Conservation (phyloP, 2,888 invertebrate species). For the Lacanobia wlatinum region DNA sequence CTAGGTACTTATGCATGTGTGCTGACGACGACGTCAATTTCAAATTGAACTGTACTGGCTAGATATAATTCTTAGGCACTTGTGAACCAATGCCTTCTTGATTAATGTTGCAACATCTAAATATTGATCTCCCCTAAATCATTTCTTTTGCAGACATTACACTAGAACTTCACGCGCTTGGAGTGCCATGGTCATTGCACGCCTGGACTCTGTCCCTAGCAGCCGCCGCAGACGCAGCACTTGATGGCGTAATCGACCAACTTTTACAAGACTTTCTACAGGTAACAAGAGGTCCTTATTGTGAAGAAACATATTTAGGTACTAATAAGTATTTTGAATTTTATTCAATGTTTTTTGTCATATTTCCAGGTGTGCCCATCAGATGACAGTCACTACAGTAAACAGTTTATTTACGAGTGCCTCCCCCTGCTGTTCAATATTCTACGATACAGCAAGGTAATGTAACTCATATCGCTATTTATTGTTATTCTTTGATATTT, state of each 20-base stretch:
- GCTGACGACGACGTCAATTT: too few species aligned
- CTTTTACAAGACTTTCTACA: conserved; percentile 97
- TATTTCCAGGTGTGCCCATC: conserved; percentile 94
- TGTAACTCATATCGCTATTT: conserved; percentile 14
- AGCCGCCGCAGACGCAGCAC: conserved; percentile 95
- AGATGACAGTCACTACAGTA: conserved; percentile 93
- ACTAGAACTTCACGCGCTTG: conserved; percentile 95
- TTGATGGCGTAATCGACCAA: conserved; percentile 96
- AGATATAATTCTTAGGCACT: not conserved
- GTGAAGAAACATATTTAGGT: too few species aligned
- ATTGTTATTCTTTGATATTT: not conserved
- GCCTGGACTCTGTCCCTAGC: conserved; percentile 98
- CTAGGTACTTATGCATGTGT: too few species aligned
- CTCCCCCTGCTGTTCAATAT: conserved; percentile 97
- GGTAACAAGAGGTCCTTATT: conserved; percentile 69
- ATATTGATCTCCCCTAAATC: not conserved
- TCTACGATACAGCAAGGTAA: conserved; percentile 96
- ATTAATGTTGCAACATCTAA: not conserved
- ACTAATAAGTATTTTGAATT: too few species aligned
- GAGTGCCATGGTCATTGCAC: conserved; percentile 97
- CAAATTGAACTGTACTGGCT: not conserved
- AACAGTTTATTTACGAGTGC: conserved; percentile 97
- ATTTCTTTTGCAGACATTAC: conserved; percentile 93
- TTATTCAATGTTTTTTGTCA: conserved; percentile 27
- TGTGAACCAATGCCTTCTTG: not conserved